These are phyloP conservation scores for Phoxinus phoxinus DNA, from an alignment of 2,113 vertebrate genomes.

Conservation along the genomic window DNA sequence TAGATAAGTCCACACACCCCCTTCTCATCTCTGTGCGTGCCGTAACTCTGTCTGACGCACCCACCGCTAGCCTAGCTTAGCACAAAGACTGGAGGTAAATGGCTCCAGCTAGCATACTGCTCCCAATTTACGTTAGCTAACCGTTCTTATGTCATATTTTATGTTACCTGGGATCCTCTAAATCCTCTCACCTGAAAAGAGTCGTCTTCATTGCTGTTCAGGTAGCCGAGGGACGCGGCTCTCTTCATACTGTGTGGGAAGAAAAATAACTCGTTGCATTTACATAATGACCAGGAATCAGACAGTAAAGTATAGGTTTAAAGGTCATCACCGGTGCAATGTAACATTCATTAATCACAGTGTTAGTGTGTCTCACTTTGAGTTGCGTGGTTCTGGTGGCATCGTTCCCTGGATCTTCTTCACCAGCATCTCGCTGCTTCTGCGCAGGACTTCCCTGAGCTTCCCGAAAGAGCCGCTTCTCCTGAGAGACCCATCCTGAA, in stretches of 20 bases:
- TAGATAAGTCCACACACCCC: no score
- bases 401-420: conserved; percentile 84
- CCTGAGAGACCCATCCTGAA: conserved; percentile 80
- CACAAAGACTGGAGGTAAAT: no score
- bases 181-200: conserved; percentile 77
- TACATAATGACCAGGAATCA: neutral
- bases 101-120: no score
- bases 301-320: neutral
- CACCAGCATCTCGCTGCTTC: conserved; percentile 87
- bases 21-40: no score
- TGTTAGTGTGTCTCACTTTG: conserved; percentile 52
- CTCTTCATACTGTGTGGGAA: conserved; percentile 80
- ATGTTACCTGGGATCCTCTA: neutral
- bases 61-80: no score
- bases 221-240: conserved; percentile 81
- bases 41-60: no score
- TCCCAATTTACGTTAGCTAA: no score
- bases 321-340: neutral
- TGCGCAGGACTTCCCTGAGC: conserved; percentile 82
- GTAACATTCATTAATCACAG: neutral
- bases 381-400: conserved; percentile 78
- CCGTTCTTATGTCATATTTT: no score
- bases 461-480: conserved; percentile 83
- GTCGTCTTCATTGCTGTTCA: conserved; percentile 75
- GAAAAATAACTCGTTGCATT: neutral